Evolutionary conservation across 2,888 invertebrate species (phyloP), one percentile per base, ranked within the genome.

Genomic region (Lingula anatina): DNA sequence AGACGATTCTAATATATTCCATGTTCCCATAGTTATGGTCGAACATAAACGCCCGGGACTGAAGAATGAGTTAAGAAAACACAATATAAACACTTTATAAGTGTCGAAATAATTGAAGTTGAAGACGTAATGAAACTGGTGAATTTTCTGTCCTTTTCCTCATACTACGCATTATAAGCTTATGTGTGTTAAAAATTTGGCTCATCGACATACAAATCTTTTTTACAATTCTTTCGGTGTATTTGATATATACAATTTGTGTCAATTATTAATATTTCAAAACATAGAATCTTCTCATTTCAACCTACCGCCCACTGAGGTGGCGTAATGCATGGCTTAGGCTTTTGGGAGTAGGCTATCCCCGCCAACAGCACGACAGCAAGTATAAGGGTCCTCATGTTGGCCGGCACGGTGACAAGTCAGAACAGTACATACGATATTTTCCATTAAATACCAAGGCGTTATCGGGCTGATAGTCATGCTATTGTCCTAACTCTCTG

Each of bases 11-110:
- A 39, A 44, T 56, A 0, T 49, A 45, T 27, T 48, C 46, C 35
- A 57, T 49, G 18, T 21, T 36, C 28, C 52, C 46, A 12, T 49
- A 26, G 24, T 39, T 28, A 23, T 55, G 53, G 50, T 54, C 49
- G 28, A 50, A 53, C 45, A 56, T 54, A 15, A 18, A 18, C 5
- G 49, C 51, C 15, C 53, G 41, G 25, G 26, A 25, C 42, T 42
- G 36, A 5, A n/a, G 20, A 5, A 5, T 18, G n/a, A 5, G 20
- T 5, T 20, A 36, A 36, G n/a, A 18, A 5, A n/a, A n/a, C n/a
- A n/a, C n/a, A n/a, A n/a, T n/a, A n/a, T n/a, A n/a, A n/a, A n/a
- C n/a, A 36, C 36, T 18, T 31, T 18, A 36, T 18, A 36, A 3
- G 36, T 5, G 20, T 2, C 15, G 15, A 15, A 31, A 15, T 15